Evolutionary conservation across 2,113 vertebrate genomes (phyloP), one percentile per base, ranked within the genome.

Genomic region (Phylloscopus whistleri): DNA sequence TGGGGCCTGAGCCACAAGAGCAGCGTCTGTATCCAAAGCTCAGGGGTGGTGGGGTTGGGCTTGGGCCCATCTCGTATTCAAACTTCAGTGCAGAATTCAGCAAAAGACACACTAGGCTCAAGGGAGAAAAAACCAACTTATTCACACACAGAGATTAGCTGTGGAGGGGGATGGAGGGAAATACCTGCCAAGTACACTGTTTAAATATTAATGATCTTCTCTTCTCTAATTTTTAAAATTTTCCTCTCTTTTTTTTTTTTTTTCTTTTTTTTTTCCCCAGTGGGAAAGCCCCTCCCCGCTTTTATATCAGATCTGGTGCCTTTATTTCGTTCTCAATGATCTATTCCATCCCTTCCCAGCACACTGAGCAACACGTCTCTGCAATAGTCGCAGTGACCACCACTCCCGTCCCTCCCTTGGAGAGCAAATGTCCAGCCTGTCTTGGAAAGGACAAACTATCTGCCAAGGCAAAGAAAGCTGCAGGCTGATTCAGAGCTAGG

Each of bases 71-170:
- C 64, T 90, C 3, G 0, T 63, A 60, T 59, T 86, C 60, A 86
- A 78, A 88, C 55, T 90, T 80, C 43, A 68, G 24, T 81, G 52
- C 48, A 95, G 72, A 90, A 88, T 70, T 90, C 90, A 84, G 39
- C 74, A 91, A 78, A 93, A 77, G 81, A 58, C 27, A 33, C 23
- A 51, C 8, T 52, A 84, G 64, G 60, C 76, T 60, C 95, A 96
- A 88, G 76, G 68, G 79, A 74, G 41, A 78, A 90, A 91, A 74
- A 55, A 2, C 23, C 26, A 80, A 53, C 6, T 83, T 76, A 67
- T 67, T 85, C 59, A 52, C 27, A 53, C 39, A 51, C 1, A 5
- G 4, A 69, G 33, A 85, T 85, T 66, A 85, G 46, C 46, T 77
- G 23, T 41, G 37, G 33, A 55, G 80, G 48, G 46, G n/a, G 53